phyloP scores from a whole-genome alignment of 2,797 vertebrate genomes.

The Tokudaia tokunoshimensis region DNA sequence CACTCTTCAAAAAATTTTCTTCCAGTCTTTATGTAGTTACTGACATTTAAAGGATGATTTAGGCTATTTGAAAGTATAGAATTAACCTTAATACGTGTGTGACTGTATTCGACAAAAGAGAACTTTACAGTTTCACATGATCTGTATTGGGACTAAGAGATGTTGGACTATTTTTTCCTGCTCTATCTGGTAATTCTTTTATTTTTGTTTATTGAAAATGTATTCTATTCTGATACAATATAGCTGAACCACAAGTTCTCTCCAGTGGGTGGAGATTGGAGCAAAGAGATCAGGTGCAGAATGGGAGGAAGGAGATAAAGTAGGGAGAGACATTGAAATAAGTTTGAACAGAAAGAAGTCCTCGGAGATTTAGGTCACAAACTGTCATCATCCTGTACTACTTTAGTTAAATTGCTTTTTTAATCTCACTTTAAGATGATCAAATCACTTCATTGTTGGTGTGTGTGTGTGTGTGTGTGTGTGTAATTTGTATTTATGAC shows the following conservation, averaged over 20 bases:
- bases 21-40: not conserved
- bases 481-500: not conserved
- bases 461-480: not conserved
- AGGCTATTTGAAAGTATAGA: not conserved
- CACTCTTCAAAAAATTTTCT: constrained; percentile 10
- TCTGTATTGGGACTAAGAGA: not conserved
- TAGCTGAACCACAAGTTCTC: not conserved
- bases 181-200: not conserved
- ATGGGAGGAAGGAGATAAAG: not conserved
- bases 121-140: not conserved
- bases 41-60: not conserved
- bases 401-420: not conserved
- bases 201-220: not conserved
- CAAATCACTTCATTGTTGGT: not conserved
- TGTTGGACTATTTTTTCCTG: not conserved
- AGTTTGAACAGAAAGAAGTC: not conserved
- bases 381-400: not conserved
- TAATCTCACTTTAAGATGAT: not conserved
- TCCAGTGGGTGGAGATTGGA: too few relatives aligned
- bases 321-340: not conserved
- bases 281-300: not conserved
- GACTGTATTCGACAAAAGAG: not conserved
- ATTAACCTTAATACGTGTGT: not conserved
- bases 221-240: not conserved
- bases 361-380: not conserved